Conservation (phyloP, 2,888 invertebrate species). For the Diadegma fenestrale region DNA sequence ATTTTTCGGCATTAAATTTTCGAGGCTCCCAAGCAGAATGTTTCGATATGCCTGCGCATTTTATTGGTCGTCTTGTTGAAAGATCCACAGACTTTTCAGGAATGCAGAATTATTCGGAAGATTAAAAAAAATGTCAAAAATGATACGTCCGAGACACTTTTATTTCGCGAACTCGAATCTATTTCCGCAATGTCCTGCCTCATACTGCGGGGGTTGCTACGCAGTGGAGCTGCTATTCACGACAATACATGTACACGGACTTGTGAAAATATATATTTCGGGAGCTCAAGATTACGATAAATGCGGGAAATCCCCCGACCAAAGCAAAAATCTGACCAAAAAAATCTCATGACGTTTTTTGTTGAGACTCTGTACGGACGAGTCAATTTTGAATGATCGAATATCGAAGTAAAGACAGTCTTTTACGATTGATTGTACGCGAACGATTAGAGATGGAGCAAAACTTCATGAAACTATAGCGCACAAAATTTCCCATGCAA, state of each 20-base stretch:
- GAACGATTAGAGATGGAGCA: not conserved
- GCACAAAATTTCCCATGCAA: not conserved
- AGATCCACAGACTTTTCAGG: not conserved
- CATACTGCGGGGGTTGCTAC: slow-evolving; percentile 46
- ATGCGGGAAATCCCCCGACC: not conserved
- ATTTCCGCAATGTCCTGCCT: slow-evolving; percentile 43
- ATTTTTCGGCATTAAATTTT: not conserved
- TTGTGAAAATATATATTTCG: not conserved
- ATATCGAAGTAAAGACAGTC: not conserved
- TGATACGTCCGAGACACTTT: not conserved
- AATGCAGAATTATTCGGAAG: too few relatives aligned
- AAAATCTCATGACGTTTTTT: too few relatives aligned
- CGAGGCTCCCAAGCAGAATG: not conserved
- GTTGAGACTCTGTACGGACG: not conserved
- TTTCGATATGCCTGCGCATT: not conserved
- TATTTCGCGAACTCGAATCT: slow-evolving; percentile 37
- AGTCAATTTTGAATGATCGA: not conserved
- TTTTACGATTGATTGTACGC: not conserved
- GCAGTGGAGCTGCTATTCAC: slow-evolving; percentile 22
- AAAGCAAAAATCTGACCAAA: too few relatives aligned
- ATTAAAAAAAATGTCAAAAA: too few relatives aligned
- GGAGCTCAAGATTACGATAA: not conserved
- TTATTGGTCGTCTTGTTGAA: not conserved
- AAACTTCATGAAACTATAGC: not conserved
- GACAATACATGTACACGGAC: not conserved